Conservation (phyloP, 2,888 invertebrate genomes). For the Eupithecia insigniata region DNA sequence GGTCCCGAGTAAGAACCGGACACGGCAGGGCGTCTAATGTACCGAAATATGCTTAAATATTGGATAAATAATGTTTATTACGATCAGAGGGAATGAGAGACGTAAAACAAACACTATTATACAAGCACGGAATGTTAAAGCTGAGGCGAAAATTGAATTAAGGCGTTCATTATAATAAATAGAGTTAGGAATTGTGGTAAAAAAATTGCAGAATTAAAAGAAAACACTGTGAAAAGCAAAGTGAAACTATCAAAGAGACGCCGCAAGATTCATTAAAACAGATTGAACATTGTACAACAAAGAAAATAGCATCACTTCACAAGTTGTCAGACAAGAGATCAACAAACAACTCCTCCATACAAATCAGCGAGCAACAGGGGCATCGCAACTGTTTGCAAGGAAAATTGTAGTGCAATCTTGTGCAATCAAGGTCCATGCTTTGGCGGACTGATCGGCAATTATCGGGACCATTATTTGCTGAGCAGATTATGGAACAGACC, state of each 20-base stretch:
- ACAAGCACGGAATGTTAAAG: slow-evolving; percentile 31
- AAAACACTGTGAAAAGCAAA: not conserved
- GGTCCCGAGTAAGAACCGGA: slow-evolving; percentile 53
- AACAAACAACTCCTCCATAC: slow-evolving; percentile 32
- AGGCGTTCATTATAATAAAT: not conserved
- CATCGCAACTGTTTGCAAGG: slow-evolving; percentile 55
- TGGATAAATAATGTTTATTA: slow-evolving; percentile 56
- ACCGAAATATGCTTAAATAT: slow-evolving; percentile 57
- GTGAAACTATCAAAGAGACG: slow-evolving; percentile 9
- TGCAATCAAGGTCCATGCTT: slow-evolving; percentile 62
- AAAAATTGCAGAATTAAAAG: not conserved
- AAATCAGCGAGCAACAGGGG: slow-evolving; percentile 41
- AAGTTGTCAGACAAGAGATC: slow-evolving; percentile 52
- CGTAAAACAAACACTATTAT: slow-evolving; percentile 41
- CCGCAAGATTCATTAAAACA: not conserved
- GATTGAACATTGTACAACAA: not conserved
- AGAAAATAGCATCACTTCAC: slow-evolving; percentile 40
- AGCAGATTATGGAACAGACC: slow-evolving; percentile 29
- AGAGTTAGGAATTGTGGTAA: not conserved
- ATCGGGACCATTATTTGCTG: slow-evolving; percentile 64
- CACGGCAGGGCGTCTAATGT: slow-evolving; percentile 56
- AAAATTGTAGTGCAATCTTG: slow-evolving; percentile 72
- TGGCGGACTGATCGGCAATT: slow-evolving; percentile 58
- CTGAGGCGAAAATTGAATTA: not conserved
- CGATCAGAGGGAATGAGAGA: slow-evolving; percentile 35